Base-by-base conservation (phyloP, 2,888 invertebrate species). In the Rambutsinella grinnellia region DNA sequence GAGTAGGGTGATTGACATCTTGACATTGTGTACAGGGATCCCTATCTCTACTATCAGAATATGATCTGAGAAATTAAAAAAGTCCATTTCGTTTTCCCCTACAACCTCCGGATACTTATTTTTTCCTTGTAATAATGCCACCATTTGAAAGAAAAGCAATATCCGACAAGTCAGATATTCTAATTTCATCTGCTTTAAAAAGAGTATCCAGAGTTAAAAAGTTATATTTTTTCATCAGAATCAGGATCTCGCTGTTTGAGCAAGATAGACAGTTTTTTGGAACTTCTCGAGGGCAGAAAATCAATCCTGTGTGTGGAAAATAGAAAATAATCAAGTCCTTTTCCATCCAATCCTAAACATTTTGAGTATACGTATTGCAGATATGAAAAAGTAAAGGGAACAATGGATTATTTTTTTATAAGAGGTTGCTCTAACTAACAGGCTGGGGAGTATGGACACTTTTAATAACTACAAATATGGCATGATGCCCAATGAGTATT, bases 1-100 rank as follows among this genome's bases (percentile, higher is more conserved):
- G 83, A 82, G 83, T 79, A 79, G 78, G 66, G 68, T 83, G 83
- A 83, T 83, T 83, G 83, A 82, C 83, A 83, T 75, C 77, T 83
- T 83, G 83, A 83, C 83, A 83, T 67, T 79, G 79, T 80, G 79
- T 67, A 68, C 68, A 66, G 74, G 80, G 79, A 76, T 76, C 80
- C 80, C 76, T 65, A 69, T 65, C 65, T 63, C 75, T 51, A 26
- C 47, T 66, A 69, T 53, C 27, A n/a, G n/a, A n/a, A n/a, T n/a
- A n/a, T n/a, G n/a, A n/a, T n/a, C n/a, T n/a, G n/a, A n/a, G n/a
- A n/a, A n/a, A n/a, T n/a, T n/a, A n/a, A n/a, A n/a, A n/a, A n/a
- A n/a, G n/a, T n/a, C n/a, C 19, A 28, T 47, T 68, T 49, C 47
- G 28, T 49, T 72, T 44, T 51, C 36, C 36, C 36, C 13, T 36